These are phyloP conservation scores for Reticulitermes lucifugus DNA, from an alignment of 2,888 invertebrate genomes.

Conservation along the genomic window DNA sequence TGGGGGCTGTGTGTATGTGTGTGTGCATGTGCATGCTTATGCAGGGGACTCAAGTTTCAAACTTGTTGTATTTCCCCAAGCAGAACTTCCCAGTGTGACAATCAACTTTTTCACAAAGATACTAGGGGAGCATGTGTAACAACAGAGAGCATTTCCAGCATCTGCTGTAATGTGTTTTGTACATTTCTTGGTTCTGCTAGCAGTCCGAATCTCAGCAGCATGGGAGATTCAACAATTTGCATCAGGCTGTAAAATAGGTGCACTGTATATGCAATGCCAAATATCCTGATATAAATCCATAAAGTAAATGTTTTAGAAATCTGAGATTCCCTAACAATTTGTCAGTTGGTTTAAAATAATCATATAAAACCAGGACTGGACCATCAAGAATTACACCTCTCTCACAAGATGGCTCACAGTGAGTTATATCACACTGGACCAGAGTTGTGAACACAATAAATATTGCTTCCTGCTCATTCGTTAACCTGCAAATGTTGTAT, in stretches of 20 bases:
- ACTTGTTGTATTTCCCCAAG: no score
- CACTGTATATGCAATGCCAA: background rate
- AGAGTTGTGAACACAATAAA: background rate
- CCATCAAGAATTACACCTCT: background rate
- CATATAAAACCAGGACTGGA: background rate
- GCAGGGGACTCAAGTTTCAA: no score
- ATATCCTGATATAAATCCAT: background rate
- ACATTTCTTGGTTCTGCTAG: background rate
- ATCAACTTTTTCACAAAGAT: background rate
- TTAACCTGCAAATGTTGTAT: constrained; percentile 62
- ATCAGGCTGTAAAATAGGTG: no score
- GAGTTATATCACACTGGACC: background rate
- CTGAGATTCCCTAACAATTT: background rate
- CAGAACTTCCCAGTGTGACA: background rate
- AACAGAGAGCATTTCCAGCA: background rate
- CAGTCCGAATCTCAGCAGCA: no score
- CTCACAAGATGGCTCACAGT: background rate
- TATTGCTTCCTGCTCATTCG: background rate
- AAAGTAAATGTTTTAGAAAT: background rate
- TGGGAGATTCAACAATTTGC: no score
- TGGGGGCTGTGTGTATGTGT: no score
- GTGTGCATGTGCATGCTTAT: no score
- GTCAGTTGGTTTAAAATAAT: background rate
- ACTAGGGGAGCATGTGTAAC: background rate
- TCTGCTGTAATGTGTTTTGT: background rate